These are phyloP conservation scores for Leucophenga maculata DNA, from an alignment of 2,888 invertebrate species.

Conservation along the genomic window DNA sequence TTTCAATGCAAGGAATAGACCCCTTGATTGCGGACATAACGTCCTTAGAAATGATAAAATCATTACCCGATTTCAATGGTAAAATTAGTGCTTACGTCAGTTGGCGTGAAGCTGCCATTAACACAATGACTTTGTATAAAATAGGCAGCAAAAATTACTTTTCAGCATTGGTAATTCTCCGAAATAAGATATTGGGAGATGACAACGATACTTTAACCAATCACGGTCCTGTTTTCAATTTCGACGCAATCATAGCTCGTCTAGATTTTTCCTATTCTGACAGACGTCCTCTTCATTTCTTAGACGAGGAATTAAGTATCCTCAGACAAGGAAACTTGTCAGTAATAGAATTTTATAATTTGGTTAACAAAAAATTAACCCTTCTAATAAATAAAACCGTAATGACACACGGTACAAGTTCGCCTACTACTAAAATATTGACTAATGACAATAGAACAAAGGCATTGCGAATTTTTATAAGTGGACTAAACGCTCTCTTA, in stretches of 20 bases:
- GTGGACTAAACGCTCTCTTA: constrained; percentile 21
- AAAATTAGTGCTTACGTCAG: constrained; percentile 29
- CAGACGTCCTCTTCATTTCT: constrained; percentile 31
- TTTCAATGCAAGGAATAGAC: neutral
- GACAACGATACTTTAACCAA: constrained; percentile 26
- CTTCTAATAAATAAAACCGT: constrained; percentile 18
- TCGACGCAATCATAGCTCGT: constrained; percentile 31
- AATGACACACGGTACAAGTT: constrained; percentile 23
- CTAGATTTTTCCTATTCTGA: constrained; percentile 35
- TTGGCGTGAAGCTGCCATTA: constrained; percentile 35
- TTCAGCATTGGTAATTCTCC: constrained; percentile 27
- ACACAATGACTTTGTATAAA: constrained; percentile 30
- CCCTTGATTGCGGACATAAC: no score
- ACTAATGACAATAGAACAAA: no score
- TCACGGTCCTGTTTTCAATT: constrained; percentile 34
- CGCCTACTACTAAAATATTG: no score
- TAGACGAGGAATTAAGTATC: constrained; percentile 34
- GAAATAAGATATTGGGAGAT: constrained; percentile 23
- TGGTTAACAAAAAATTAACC: constrained; percentile 26
- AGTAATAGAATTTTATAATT: constrained; percentile 30
- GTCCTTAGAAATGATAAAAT: constrained; percentile 26
- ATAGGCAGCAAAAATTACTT: constrained; percentile 35
- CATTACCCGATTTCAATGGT: constrained; percentile 27
- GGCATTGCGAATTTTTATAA: constrained; percentile 28
- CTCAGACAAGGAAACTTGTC: constrained; percentile 28